phyloP scores from a whole-genome alignment of 2,797 vertebrate genomes.

The Coreius guichenoti region DNA sequence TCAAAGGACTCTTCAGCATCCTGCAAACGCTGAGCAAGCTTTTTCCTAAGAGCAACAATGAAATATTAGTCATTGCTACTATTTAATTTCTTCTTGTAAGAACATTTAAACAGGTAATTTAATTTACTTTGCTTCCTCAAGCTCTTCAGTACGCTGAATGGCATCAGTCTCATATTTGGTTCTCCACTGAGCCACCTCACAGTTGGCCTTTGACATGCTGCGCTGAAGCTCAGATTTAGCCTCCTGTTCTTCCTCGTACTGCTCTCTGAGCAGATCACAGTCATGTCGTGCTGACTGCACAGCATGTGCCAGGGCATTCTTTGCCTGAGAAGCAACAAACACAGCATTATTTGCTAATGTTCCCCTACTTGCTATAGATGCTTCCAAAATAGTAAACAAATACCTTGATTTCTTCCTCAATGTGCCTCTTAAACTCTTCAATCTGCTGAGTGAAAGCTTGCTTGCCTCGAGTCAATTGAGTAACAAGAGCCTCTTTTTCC shows the following conservation, averaged over 20 bases:
- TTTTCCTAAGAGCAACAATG: conserved; percentile 76
- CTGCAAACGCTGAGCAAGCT: conserved; percentile 86
- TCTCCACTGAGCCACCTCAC: conserved; percentile 88
- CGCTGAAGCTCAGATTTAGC: conserved; percentile 87
- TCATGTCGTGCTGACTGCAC: conserved; percentile 85
- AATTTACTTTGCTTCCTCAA: conserved; percentile 85
- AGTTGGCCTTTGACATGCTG: conserved; percentile 85
- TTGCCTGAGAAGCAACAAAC: conserved; percentile 74
- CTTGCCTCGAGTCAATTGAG: conserved; percentile 89
- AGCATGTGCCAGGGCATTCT: conserved; percentile 84
- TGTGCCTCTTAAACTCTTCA: conserved; percentile 89
- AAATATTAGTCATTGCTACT: background rate
- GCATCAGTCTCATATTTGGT: conserved; percentile 86
- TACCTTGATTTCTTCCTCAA: conserved; percentile 83
- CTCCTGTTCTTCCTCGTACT: conserved; percentile 87
- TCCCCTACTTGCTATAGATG: background rate
- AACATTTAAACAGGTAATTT: background rate
- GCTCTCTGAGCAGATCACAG: conserved; percentile 87
- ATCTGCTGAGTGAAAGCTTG: conserved; percentile 92
- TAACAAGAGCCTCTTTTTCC: conserved; percentile 88
- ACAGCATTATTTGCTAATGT: background rate
- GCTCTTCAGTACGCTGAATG: conserved; percentile 86
- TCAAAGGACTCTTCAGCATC: conserved; percentile 86
- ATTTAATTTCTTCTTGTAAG: background rate
- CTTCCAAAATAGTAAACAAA: background rate